These are phyloP conservation scores for Chaetorhynchus papuensis DNA, from an alignment of 2,113 vertebrate species.

Conservation along the genomic window DNA sequence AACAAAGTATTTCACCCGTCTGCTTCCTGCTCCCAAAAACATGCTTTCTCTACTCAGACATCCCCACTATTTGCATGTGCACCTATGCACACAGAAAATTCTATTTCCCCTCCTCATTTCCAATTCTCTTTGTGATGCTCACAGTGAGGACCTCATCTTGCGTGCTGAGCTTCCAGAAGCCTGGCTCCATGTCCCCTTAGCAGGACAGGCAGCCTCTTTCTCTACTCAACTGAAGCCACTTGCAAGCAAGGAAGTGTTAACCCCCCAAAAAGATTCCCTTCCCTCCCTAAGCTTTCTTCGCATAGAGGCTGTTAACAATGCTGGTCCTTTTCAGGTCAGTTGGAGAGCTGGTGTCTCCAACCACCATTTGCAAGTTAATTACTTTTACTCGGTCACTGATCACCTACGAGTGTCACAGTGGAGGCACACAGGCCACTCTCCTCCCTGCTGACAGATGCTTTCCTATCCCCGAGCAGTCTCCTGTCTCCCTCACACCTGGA, in stretches of 20 bases:
- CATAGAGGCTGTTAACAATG: not conserved
- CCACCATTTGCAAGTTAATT: not conserved
- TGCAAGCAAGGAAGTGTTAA: not conserved
- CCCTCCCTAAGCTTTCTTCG: not conserved
- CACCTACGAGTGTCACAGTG: not conserved
- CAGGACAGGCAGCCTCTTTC: not conserved
- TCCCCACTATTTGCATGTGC: not conserved
- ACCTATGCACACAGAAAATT: not conserved
- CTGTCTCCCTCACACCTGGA: not conserved
- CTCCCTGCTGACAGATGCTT: not conserved
- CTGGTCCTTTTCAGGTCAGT: not conserved
- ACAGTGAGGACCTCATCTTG: fast-evolving
- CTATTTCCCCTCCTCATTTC: not conserved
- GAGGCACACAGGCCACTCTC: not conserved
- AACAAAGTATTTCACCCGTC: not conserved
- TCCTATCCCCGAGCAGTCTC: not conserved
- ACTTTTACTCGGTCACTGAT: not conserved
- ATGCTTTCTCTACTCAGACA: not conserved
- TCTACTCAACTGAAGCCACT: not conserved
- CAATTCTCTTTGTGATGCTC: not conserved
- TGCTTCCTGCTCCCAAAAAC: not conserved
- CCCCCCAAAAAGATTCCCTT: not conserved
- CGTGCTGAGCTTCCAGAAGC: not conserved
- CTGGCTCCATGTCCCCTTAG: not conserved
- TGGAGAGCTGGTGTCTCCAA: not conserved